phyloP scores from a whole-genome alignment of 1,140 invertebrate genomes.

The Heterodera carotae region DNA sequence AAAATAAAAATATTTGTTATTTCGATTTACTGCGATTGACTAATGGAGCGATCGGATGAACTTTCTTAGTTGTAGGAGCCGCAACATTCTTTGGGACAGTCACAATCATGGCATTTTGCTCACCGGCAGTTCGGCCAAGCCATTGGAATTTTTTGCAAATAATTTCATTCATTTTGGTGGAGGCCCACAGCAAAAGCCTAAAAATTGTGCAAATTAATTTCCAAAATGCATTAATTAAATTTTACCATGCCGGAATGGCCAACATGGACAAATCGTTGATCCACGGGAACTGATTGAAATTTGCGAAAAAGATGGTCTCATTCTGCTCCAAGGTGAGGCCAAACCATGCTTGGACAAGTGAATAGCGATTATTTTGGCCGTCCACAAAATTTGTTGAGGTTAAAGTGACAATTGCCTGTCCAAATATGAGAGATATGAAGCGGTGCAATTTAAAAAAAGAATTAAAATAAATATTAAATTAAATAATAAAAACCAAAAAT shows the following conservation, averaged over 20 bases:
- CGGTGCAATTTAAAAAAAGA: not conserved
- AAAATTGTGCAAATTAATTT: not conserved
- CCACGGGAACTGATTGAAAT: constrained; percentile 7
- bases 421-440: no score
- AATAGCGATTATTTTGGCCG: not conserved
- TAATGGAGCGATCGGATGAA: no score
- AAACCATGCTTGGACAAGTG: not conserved
- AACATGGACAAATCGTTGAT: not conserved
- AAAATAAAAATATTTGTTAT: no score
- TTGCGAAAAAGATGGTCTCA: not conserved
- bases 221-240: not conserved
- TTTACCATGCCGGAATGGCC: constrained; percentile 8
- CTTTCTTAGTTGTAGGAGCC: not conserved
- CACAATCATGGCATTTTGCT: not conserved
- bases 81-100: not conserved
- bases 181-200: constrained; percentile 13
- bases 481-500: not conserved
- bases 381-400: not conserved
- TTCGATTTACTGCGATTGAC: no score
- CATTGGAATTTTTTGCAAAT: not conserved
- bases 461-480: not conserved
- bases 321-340: not conserved
- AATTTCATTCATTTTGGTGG: not conserved
- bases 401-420: not conserved
- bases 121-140: not conserved